A percentile compares a stretch with the other conserved stretches of the same genome.
phyloP scores from a whole-genome alignment of 2,113 vertebrate species.

The Isichthys henryi region DNA sequence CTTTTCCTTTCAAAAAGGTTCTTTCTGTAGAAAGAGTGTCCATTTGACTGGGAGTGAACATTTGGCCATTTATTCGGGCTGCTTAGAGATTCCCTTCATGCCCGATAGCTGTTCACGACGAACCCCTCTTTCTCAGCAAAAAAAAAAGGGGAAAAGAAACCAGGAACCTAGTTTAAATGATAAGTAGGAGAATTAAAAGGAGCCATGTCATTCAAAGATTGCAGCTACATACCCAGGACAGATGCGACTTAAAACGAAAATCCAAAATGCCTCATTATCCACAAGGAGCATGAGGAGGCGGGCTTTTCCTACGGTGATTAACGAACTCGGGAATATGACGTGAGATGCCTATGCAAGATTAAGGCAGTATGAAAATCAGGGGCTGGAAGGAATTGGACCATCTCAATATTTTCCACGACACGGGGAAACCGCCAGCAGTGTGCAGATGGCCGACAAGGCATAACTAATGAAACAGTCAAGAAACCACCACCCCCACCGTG shows the following conservation, averaged over 20 bases:
- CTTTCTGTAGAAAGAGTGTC: conserved; percentile 3
- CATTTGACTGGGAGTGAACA: background rate
- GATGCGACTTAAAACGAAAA: conserved; percentile 38
- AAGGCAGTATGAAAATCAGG: conserved; percentile 43
- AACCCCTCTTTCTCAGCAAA: background rate
- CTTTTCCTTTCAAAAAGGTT: background rate
- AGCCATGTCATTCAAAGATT: conserved; percentile 36
- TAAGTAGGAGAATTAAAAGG: conserved; percentile 32
- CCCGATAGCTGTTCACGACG: conserved; percentile 33
- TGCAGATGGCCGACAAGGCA: conserved; percentile 40
- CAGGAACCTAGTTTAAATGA: conserved; percentile 29
- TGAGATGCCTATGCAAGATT: conserved; percentile 42
- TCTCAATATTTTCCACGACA: conserved; percentile 56
- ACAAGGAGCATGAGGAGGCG: conserved; percentile 27
- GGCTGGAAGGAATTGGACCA: conserved; percentile 36
- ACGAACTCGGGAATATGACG: conserved; percentile 42
- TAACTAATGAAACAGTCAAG: conserved; percentile 54
- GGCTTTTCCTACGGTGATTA: conserved; percentile 31
- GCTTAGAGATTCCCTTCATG: conserved; percentile 15
- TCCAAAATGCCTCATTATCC: conserved; percentile 31
- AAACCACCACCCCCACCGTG: conserved; percentile 34
- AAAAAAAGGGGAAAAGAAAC: background rate
- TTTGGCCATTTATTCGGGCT: background rate
- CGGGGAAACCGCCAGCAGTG: conserved; percentile 35
- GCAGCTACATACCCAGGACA: conserved; percentile 46